phyloP scores from a whole-genome alignment of 2,888 invertebrate genomes.

The Morpho deidamia region DNA sequence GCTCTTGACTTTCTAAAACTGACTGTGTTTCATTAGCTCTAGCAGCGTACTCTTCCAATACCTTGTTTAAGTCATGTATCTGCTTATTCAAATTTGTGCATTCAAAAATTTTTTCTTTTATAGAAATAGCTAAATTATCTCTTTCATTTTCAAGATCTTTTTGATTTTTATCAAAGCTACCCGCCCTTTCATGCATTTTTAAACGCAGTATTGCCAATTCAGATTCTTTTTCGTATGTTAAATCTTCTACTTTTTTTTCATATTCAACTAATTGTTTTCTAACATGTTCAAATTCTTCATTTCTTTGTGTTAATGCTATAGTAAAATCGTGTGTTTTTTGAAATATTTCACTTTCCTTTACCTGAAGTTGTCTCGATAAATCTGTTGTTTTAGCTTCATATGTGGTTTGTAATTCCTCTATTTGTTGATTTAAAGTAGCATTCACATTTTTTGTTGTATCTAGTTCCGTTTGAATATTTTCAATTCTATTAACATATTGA shows the following conservation, averaged over 20 bases:
- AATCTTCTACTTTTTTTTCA: constrained; percentile 67
- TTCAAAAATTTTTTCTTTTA: constrained; percentile 66
- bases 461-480: constrained; percentile 45
- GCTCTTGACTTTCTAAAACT: constrained; percentile 83
- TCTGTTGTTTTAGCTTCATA: constrained; percentile 41
- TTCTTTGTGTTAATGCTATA: constrained; percentile 48
- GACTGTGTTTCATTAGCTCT: constrained; percentile 78
- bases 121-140: constrained; percentile 42
- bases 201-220: constrained; percentile 74
- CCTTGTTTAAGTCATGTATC: constrained; percentile 71
- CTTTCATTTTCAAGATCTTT: constrained; percentile 50
- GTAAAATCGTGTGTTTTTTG: constrained; percentile 60
- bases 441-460: constrained; percentile 37
- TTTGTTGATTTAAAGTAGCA: constrained; percentile 41
- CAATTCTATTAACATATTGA: constrained; percentile 38
- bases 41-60: constrained; percentile 74
- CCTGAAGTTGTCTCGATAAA: constrained; percentile 44
- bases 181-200: constrained; percentile 70
- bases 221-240: constrained; percentile 72
- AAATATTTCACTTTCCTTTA: constrained; percentile 62
- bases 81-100: constrained; percentile 68
- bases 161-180: constrained; percentile 41
- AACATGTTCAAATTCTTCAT: constrained; percentile 64
- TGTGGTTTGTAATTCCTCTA: constrained; percentile 37
- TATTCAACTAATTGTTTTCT: constrained; percentile 54